phyloP scores from a whole-genome alignment of 2,113 vertebrate genomes.

The Poicephalus gulielmi region DNA sequence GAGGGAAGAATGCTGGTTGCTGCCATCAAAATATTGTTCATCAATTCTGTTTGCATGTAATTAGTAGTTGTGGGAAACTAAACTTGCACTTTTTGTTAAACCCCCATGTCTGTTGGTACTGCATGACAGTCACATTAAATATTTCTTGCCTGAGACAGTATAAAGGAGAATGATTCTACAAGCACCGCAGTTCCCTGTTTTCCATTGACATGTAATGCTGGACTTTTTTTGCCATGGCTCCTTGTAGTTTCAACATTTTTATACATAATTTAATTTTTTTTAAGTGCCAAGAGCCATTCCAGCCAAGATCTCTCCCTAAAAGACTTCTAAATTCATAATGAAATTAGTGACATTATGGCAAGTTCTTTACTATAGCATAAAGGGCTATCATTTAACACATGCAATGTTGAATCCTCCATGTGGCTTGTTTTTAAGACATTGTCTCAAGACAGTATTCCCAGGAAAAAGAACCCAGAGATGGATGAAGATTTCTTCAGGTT shows the following conservation, averaged over 20 bases:
- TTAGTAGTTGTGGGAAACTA: not conserved
- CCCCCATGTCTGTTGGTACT: fast-evolving
- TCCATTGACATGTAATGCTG: not conserved
- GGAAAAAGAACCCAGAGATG: not conserved
- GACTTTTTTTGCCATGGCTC: not conserved
- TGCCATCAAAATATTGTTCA: not conserved
- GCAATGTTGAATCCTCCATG: not conserved
- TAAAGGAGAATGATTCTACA: not conserved
- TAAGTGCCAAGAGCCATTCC: not conserved
- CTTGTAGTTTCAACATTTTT: not conserved
- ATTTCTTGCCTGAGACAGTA: not conserved
- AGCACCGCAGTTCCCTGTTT: not conserved
- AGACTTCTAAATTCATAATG: not conserved
- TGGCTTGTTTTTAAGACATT: not conserved
- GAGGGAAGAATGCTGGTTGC: not conserved
- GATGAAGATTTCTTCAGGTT: not conserved
- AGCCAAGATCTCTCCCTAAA: not conserved
- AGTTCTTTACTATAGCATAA: not conserved
- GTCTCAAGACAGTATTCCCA: not conserved
- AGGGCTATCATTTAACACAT: not conserved
- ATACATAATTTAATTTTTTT: not conserved
- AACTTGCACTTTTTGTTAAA: not conserved
- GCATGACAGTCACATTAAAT: not conserved
- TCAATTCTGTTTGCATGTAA: not conserved
- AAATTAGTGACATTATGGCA: not conserved